phyloP scores from a whole-genome alignment of 2,113 vertebrate species.

The Lophochroa leadbeateri region DNA sequence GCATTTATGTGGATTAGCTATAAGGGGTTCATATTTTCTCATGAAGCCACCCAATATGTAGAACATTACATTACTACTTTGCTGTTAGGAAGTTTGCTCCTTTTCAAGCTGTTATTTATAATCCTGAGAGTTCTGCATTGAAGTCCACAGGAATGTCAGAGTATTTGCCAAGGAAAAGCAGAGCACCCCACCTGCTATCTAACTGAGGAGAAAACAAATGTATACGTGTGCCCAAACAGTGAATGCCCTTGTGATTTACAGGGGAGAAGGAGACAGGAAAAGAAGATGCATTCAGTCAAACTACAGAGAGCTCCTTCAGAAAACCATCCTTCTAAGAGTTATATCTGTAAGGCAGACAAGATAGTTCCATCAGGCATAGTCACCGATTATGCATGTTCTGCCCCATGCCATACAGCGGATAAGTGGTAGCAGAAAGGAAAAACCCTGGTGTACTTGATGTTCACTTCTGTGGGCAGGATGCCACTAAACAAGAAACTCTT shows the following conservation, averaged over 20 bases:
- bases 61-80: neutral
- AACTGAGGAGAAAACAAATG: neutral
- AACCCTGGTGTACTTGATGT: neutral
- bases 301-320: neutral
- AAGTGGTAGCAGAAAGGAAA: neutral
- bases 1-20: neutral
- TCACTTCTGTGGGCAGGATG: neutral
- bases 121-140: neutral
- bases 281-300: neutral
- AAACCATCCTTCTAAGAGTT: neutral
- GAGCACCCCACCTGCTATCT: neutral
- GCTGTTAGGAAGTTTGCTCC: neutral
- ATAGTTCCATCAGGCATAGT: neutral
- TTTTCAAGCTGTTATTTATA: neutral
- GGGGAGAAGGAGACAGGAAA: neutral
- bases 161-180: neutral
- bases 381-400: neutral
- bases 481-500: neutral
- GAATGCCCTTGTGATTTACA: neutral
- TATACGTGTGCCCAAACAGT: neutral
- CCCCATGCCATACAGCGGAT: neutral
- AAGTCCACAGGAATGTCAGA: neutral
- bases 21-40: neutral
- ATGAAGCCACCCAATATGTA: neutral
- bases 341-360: neutral